Evolutionary conservation across 2,888 invertebrate genomes (phyloP).

Genomic region (Antitype chi): DNA sequence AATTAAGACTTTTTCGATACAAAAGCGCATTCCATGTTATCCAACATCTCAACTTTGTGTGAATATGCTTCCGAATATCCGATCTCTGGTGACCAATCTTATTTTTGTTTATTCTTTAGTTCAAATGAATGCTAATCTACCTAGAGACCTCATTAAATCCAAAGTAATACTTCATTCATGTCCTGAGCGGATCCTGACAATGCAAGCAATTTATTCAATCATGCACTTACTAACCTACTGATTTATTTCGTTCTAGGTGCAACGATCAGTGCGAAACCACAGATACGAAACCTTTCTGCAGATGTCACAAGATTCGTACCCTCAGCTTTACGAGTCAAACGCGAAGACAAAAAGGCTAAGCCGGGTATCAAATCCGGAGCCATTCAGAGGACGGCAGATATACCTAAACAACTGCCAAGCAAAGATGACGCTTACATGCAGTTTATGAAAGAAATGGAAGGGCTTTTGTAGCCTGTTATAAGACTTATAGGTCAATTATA

Average conservation of each 20-base stretch:
- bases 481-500: constrained; percentile 46
- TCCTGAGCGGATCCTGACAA: background rate
- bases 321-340: constrained; percentile 97
- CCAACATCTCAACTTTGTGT: too few species aligned
- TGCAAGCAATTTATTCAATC: background rate
- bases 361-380: constrained; percentile 88
- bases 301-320: constrained; percentile 99
- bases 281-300: constrained; percentile 97
- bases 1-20: too few species aligned
- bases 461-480: constrained; percentile 92
- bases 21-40: too few species aligned
- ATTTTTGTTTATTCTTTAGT: too few species aligned
- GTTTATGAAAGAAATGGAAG: constrained; percentile 99
- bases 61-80: too few species aligned
- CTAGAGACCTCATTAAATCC: background rate
- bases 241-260: constrained; percentile 88
- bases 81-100: too few species aligned
- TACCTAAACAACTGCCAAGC: constrained; percentile 91
- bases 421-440: constrained; percentile 99
- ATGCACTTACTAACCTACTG: background rate
- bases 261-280: constrained; percentile 99
- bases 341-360: constrained; percentile 94
- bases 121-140: background rate
- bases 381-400: constrained; percentile 88
- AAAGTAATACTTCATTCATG: background rate